Evolutionary conservation across 1,140 invertebrate genomes (phyloP).

Genomic region (Lepidostoma basale): DNA sequence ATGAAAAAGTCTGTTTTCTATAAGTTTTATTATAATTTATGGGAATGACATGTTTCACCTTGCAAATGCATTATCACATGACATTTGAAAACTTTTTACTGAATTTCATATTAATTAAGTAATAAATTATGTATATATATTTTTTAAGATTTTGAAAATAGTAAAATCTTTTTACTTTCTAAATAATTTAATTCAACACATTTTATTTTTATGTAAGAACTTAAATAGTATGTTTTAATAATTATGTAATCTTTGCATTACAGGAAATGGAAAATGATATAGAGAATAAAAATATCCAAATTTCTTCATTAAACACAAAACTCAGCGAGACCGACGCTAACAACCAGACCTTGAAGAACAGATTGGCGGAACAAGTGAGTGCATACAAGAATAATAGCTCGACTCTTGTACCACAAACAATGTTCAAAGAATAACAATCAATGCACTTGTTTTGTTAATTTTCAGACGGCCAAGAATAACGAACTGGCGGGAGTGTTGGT

Average conservation of each 20-base stretch:
- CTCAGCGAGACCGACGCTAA: slow-evolving; percentile 6
- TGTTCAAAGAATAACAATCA: not conserved
- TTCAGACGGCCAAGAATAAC: slow-evolving; percentile 54
- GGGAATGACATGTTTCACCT: too few species aligned
- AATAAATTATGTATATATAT: too few species aligned
- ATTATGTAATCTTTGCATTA: not conserved
- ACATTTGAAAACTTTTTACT: too few species aligned
- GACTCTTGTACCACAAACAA: too few species aligned
- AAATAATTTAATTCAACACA: too few species aligned
- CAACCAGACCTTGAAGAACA: not conserved
- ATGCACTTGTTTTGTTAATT: not conserved
- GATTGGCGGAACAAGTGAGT: slow-evolving; percentile 33
- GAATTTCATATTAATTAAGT: too few species aligned
- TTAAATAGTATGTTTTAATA: not conserved
- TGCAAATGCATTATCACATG: too few species aligned
- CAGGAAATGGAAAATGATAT: slow-evolving; percentile 34
- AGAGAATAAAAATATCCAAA: slow-evolving; percentile 8
- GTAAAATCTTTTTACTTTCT: too few species aligned
- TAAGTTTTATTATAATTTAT: too few species aligned
- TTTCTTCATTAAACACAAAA: not conserved
- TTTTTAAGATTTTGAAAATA: too few species aligned
- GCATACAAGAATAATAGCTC: not conserved
- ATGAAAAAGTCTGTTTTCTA: too few species aligned
- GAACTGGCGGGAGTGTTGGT: slow-evolving; percentile 56
- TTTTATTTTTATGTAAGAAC: not conserved